Percentiles rank a stretch among this genome's conserved stretches.
These are phyloP conservation scores for Onychostruthus taczanowskii DNA, from an alignment of 2,113 vertebrate species.

Conservation along the genomic window DNA sequence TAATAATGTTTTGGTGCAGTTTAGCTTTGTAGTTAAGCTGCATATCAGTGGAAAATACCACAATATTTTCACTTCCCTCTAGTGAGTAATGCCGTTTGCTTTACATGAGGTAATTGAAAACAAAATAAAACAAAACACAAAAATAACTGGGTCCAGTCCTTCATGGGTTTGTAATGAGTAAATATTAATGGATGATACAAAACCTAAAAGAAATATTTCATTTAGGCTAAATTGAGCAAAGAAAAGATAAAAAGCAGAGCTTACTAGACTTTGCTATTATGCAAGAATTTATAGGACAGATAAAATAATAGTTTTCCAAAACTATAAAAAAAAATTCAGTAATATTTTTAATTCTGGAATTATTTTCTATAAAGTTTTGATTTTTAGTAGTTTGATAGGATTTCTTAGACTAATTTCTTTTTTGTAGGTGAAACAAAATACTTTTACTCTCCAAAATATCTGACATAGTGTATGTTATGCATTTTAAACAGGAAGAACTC, in stretches of 20 bases:
- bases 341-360: not conserved
- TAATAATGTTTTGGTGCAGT: not conserved
- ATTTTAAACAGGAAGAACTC: not conserved
- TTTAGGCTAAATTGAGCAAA: not conserved
- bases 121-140: not conserved
- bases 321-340: not conserved
- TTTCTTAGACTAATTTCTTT: not conserved
- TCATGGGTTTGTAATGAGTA: not conserved
- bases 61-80: not conserved
- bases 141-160: not conserved
- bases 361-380: not conserved
- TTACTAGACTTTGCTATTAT: not conserved
- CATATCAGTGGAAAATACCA: not conserved
- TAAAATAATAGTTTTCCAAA: not conserved
- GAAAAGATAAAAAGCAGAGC: not conserved
- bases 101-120: not conserved
- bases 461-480: not conserved
- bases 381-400: not conserved
- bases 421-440: not conserved
- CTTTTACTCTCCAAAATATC: not conserved
- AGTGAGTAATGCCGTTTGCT: not conserved
- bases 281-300: not conserved
- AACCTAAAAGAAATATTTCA: not conserved
- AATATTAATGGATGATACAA: not conserved
- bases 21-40: not conserved